Evolutionary conservation across 2,797 vertebrate species (phyloP).

Genomic region (Eleutherodactylus coqui): DNA sequence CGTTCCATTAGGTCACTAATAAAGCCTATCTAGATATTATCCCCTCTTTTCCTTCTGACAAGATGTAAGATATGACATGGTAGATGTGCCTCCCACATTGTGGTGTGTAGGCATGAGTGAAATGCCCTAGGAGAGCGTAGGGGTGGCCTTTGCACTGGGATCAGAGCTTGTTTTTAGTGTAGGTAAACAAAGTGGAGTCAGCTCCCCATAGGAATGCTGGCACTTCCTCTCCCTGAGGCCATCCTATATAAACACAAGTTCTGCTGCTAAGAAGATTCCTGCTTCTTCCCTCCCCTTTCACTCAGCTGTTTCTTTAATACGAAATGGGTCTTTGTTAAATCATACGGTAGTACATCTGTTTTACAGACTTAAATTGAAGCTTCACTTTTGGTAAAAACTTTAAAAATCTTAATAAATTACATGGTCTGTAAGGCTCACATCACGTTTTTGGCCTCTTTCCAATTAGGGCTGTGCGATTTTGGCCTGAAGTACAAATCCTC

Average conservation of each 20-base stretch:
- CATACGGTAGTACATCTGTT: background rate
- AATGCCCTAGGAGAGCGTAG: background rate
- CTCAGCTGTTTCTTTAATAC: background rate
- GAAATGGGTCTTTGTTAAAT: background rate
- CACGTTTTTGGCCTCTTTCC: no score
- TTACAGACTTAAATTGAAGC: no score
- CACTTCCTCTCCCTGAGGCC: conserved; percentile 52
- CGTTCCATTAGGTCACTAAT: no score
- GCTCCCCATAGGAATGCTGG: conserved; percentile 47
- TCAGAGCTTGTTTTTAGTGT: conserved; percentile 33
- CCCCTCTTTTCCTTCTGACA: no score
- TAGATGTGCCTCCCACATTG: background rate
- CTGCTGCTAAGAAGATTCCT: conserved; percentile 17
- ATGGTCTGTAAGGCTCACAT: no score
- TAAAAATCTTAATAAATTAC: no score
- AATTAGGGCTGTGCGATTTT: no score
- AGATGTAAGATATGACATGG: no score
- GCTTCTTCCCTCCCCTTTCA: background rate
- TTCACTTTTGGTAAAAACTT: no score
- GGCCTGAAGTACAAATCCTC: no score
- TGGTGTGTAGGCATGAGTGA: background rate
- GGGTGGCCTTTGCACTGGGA: conserved; percentile 32
- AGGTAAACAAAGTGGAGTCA: conserved; percentile 45
- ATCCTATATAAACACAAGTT: conserved; percentile 40
- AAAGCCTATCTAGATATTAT: no score